Evolutionary conservation across 2,888 invertebrate genomes (phyloP).

Genomic region (Volucella zonaria): DNA sequence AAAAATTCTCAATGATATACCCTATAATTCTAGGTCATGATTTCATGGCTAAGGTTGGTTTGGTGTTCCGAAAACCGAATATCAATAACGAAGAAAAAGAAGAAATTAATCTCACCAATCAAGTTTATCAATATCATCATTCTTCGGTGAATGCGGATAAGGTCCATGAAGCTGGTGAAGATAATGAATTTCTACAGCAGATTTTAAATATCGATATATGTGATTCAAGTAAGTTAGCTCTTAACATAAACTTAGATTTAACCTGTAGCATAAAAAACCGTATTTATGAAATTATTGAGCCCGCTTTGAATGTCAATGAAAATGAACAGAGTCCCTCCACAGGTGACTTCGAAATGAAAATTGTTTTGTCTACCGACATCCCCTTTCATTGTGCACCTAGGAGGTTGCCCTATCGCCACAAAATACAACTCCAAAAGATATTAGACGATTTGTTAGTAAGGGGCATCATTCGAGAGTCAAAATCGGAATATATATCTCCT

Average conservation of each 20-base stretch:
- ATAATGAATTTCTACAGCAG: not conserved
- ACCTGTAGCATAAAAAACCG: not conserved
- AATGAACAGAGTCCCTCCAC: not conserved
- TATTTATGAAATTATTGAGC: not conserved
- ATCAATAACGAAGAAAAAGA: not conserved
- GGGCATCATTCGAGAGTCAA: too few species aligned
- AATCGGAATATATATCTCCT: too few species aligned
- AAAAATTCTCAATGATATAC: not conserved
- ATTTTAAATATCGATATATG: not conserved
- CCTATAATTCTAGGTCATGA: not conserved
- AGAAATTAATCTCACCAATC: not conserved
- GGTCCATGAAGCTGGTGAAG: not conserved
- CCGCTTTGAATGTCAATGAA: not conserved
- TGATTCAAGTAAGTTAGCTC: not conserved
- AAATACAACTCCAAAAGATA: too few species aligned
- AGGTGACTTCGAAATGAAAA: constrained; percentile 16
- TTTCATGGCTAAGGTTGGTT: not conserved
- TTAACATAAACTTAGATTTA: not conserved
- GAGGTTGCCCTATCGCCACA: constrained; percentile 1
- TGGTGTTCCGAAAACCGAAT: not conserved
- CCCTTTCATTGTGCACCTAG: constrained; percentile 22
- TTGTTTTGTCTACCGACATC: constrained; percentile 9
- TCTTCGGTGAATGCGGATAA: not conserved
- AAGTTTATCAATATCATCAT: not conserved
- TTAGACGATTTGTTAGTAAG: too few species aligned